A percentile compares a stretch with the other conserved stretches of the same genome.
Evolutionary conservation across 1,140 invertebrate genomes (phyloP).

Genomic region (Ylistrum balloti): DNA sequence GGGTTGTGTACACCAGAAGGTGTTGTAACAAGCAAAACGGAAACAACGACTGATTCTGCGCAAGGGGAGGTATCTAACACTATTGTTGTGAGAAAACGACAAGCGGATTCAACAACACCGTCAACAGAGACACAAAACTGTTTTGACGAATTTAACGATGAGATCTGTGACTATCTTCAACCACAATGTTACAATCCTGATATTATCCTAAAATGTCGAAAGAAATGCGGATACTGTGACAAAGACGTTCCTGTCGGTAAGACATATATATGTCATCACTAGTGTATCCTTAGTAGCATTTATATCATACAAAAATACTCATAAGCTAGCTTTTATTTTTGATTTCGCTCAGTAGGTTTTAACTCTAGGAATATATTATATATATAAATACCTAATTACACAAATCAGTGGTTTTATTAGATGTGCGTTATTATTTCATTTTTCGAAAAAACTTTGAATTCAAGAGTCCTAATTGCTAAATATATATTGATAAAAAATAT

Average conservation of each 20-base stretch:
- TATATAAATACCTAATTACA: too few species aligned
- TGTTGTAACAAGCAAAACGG: background rate
- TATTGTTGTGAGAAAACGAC: background rate
- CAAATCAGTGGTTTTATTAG: too few species aligned
- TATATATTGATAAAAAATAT: too few species aligned
- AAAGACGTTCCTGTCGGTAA: constrained; percentile 1
- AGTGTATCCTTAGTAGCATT: too few species aligned
- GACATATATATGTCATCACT: too few species aligned
- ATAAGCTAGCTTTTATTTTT: too few species aligned
- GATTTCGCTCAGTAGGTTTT: too few species aligned
- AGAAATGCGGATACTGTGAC: background rate
- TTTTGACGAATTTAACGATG: constrained; percentile 17
- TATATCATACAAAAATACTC: too few species aligned
- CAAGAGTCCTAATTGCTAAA: too few species aligned
- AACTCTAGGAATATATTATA: too few species aligned
- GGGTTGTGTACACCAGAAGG: background rate
- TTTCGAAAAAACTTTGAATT: too few species aligned
- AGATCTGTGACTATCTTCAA: constrained; percentile 16
- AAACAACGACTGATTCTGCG: background rate
- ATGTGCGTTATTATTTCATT: too few species aligned
- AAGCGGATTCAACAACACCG: background rate
- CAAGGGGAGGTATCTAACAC: background rate
- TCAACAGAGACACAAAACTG: background rate
- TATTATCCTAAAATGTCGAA: background rate
- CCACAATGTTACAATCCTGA: background rate